A percentile compares a stretch with the other conserved stretches of the same genome.
These are phyloP conservation scores for Caenorhabditis afra DNA, from an alignment of 2,888 invertebrate species.

Conservation along the genomic window DNA sequence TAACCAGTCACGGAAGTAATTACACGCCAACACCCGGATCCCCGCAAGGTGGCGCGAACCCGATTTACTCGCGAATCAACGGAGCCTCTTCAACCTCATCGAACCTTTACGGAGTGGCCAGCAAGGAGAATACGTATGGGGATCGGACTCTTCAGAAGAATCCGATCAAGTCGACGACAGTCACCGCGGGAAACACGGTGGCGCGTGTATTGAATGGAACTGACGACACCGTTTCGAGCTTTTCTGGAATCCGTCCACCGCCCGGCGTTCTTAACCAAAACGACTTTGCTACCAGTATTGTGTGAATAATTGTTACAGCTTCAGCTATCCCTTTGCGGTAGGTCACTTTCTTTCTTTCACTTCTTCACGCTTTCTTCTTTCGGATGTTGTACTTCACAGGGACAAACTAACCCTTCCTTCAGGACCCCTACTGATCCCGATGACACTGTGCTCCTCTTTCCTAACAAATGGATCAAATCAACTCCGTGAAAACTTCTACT, in stretches of 20 bases:
- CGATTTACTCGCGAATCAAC: constrained; percentile 52
- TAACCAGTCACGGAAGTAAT: constrained; percentile 70
- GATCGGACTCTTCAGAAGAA: constrained; percentile 68
- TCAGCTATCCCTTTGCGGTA: constrained; percentile 15
- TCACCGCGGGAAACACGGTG: constrained; percentile 51
- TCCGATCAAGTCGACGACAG: constrained; percentile 60
- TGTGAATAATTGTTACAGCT: constrained; percentile 38
- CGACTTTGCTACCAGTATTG: constrained; percentile 72
- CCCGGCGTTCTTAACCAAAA: constrained; percentile 54
- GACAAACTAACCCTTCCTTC: constrained; percentile 11
- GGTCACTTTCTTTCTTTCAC: constrained; percentile 15
- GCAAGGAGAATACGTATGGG: constrained; percentile 57
- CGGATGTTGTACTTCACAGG: not conserved
- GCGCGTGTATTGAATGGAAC: constrained; percentile 59
- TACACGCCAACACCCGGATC: constrained; percentile 73
- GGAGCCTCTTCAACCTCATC: constrained; percentile 51
- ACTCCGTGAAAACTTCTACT: constrained; percentile 48
- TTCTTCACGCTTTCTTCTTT: not conserved
- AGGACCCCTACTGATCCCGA: constrained; percentile 57
- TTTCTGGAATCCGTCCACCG: constrained; percentile 36
- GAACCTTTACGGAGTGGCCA: constrained; percentile 60
- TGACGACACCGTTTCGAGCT: constrained; percentile 67
- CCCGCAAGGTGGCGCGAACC: constrained; percentile 59
- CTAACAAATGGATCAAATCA: constrained; percentile 40
- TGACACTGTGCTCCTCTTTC: constrained; percentile 18